Conservation (phyloP, 2,888 invertebrate species). For the Hirtodrosophila cameraria region DNA sequence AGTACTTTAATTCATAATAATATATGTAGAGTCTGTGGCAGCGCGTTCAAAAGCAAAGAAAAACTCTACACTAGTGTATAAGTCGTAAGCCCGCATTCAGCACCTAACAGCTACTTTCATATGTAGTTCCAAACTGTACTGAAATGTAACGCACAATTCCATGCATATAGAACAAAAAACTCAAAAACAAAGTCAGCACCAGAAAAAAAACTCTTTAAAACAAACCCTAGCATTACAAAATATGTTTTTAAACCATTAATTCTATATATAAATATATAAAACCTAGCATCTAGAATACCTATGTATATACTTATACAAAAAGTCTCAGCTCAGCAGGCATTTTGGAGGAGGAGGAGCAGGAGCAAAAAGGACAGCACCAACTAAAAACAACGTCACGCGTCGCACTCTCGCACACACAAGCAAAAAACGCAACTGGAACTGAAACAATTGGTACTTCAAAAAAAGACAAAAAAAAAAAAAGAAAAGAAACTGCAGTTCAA, state of each 20-base stretch:
- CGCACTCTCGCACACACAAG: constrained; percentile 54
- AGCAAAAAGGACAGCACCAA: constrained; percentile 50
- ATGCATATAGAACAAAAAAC: constrained; percentile 32
- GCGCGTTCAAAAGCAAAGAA: constrained; percentile 59
- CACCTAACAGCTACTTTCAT: constrained; percentile 29
- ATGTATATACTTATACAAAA: constrained; percentile 19
- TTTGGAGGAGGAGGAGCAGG: constrained; percentile 47
- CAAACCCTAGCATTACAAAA: constrained; percentile 33
- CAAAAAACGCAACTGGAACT: constrained; percentile 47
- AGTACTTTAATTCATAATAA: constrained; percentile 29
- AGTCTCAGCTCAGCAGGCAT: constrained; percentile 48
- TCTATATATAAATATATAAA: constrained; percentile 44
- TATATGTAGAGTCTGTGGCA: constrained; percentile 44
- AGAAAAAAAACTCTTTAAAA: constrained; percentile 8
- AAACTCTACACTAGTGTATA: constrained; percentile 44
- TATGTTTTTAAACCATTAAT: constrained; percentile 39
- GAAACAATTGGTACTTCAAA: constrained; percentile 64
- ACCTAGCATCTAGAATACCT: constrained; percentile 50
- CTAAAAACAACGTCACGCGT: constrained; percentile 48
- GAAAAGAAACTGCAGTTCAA: constrained; percentile 65
- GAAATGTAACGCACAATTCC: constrained; percentile 48
- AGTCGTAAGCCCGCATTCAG: constrained; percentile 54
- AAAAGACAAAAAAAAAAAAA: constrained; percentile 32
- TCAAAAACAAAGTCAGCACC: constrained; percentile 24
- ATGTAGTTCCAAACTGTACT: constrained; percentile 31